A percentile compares a stretch with the other conserved stretches of the same genome.
These are phyloP conservation scores for Lasioglossum villosulum DNA, from an alignment of 2,888 invertebrate genomes.

Conservation along the genomic window DNA sequence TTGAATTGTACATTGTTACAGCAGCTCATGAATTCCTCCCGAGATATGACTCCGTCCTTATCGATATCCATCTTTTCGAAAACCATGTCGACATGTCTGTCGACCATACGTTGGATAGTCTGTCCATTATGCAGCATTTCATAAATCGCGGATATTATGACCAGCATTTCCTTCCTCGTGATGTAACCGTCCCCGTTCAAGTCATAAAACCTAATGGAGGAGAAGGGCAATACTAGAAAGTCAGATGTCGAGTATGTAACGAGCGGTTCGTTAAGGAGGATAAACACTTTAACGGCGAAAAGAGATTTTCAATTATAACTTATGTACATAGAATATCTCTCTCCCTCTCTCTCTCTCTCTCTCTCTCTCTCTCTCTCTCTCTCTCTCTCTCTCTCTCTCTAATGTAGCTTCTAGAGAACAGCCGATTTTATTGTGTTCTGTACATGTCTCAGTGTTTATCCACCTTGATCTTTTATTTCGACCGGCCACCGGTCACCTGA, in stretches of 20 bases:
- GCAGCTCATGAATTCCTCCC: constrained; percentile 77
- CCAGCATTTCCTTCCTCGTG: constrained; percentile 78
- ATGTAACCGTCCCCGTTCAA: constrained; percentile 79
- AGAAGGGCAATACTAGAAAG: constrained; percentile 36
- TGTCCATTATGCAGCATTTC: constrained; percentile 77
- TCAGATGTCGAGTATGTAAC: not conserved
- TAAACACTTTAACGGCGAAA: not conserved
- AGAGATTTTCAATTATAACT: not conserved
- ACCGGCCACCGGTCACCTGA: constrained; percentile 69
- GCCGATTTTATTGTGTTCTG: not conserved
- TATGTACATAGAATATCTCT: not conserved
- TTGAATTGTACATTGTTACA: constrained; percentile 78
- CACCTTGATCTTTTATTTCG: not conserved
- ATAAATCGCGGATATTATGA: constrained; percentile 78
- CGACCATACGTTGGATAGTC: constrained; percentile 68
- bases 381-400: too few relatives aligned
- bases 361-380: too few relatives aligned
- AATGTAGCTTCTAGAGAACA: not conserved
- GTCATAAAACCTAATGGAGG: constrained; percentile 77
- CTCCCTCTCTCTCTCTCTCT: too few relatives aligned
- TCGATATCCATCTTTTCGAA: constrained; percentile 80
- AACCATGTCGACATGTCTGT: constrained; percentile 77
- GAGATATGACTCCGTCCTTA: constrained; percentile 79
- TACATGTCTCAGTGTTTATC: not conserved
- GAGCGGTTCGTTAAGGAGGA: not conserved